Percentiles rank a stretch among this genome's conserved stretches.
These are phyloP conservation scores for Saturnia japonica DNA, from an alignment of 2,888 invertebrate species.

Conservation along the genomic window DNA sequence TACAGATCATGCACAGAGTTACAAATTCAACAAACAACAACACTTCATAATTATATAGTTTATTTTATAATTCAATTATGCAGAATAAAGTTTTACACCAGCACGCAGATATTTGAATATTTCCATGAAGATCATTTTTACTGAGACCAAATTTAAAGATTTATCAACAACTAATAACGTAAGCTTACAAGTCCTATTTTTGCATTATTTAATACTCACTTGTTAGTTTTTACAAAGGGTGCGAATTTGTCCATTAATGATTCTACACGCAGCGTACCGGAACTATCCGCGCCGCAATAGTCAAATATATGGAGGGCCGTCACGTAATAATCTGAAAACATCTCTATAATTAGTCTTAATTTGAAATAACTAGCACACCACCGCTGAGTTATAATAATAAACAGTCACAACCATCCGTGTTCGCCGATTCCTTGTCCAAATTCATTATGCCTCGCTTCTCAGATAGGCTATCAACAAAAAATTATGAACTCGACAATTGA, in stretches of 20 bases:
- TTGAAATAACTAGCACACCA: slow-evolving; percentile 55
- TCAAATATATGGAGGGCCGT: slow-evolving; percentile 74
- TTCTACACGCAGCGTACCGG: slow-evolving; percentile 62
- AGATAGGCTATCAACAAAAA: neutral
- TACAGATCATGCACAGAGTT: neutral
- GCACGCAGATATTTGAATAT: neutral
- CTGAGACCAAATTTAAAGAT: neutral
- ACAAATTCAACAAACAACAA: neutral
- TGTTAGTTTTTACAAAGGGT: slow-evolving; percentile 71
- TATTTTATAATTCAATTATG: neutral
- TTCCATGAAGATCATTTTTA: neutral
- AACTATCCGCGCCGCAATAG: slow-evolving; percentile 64
- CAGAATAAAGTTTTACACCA: neutral
- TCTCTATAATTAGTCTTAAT: slow-evolving; percentile 51
- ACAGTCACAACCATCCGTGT: slow-evolving; percentile 58
- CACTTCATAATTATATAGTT: neutral
- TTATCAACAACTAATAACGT: neutral
- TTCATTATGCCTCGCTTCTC: slow-evolving; percentile 49
- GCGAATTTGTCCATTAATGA: slow-evolving; percentile 72
- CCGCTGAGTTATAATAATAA: slow-evolving; percentile 61
- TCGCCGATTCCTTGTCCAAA: slow-evolving; percentile 58
- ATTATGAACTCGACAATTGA: slow-evolving; percentile 23
- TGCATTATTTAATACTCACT: slow-evolving; percentile 50
- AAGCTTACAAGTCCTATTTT: slow-evolving; percentile 6
- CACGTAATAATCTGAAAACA: slow-evolving; percentile 68